Evolutionary conservation across 2,888 invertebrate genomes (phyloP).

Genomic region (Bombylius discolor): DNA sequence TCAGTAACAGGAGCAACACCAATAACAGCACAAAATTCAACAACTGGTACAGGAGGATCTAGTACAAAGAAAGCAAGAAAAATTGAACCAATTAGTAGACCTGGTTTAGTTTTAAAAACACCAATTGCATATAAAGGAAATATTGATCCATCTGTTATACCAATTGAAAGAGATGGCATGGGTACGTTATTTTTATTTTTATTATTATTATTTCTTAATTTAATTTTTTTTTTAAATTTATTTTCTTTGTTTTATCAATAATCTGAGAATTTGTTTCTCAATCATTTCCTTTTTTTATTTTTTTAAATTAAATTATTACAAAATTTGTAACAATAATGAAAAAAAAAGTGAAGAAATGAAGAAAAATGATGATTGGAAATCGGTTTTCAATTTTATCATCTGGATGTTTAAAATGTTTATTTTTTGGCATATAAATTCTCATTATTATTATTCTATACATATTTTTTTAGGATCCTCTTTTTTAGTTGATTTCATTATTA

Average conservation of each 20-base stretch:
- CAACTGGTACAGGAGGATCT: not conserved
- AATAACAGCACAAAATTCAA: not conserved
- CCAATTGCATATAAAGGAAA: conserved; percentile 67
- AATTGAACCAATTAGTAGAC: conserved; percentile 61
- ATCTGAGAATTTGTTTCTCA: no score
- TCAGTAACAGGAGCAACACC: not conserved
- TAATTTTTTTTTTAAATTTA: conserved; percentile 1
- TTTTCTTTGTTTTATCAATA: not conserved
- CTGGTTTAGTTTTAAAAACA: conserved; percentile 59
- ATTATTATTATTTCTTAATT: conserved; percentile 7
- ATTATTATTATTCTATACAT: no score
- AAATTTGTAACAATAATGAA: not conserved
- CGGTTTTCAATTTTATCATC: no score
- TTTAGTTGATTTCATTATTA: no score
- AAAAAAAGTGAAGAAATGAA: not conserved
- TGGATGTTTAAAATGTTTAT: no score
- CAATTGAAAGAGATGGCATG: conserved; percentile 78
- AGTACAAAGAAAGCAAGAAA: conserved; percentile 37
- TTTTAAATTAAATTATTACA: no score
- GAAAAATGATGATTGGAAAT: no score
- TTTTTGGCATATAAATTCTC: no score
- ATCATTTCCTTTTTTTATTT: no score
- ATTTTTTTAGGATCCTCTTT: no score
- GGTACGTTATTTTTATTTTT: conserved; percentile 44
- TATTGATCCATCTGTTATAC: conserved; percentile 73